Evolutionary conservation across 2,888 invertebrate genomes (phyloP).

Genomic region (Drosophila lutescens): DNA sequence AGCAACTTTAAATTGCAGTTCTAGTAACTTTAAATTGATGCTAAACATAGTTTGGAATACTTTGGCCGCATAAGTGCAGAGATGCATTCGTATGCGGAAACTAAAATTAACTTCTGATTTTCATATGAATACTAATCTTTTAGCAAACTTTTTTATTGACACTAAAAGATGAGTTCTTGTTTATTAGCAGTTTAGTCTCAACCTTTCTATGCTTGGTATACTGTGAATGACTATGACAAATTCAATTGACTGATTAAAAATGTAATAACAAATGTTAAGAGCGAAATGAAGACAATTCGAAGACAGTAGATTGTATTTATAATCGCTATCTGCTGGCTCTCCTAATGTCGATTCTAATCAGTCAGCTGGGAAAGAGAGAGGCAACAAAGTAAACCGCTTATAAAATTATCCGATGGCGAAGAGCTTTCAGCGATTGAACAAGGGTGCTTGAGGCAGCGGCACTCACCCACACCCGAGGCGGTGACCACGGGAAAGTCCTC

Average conservation of each 20-base stretch:
- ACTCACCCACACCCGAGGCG: constrained; percentile 47
- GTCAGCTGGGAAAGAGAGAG: constrained; percentile 27
- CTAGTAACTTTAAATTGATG: constrained; percentile 3
- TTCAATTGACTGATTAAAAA: not conserved
- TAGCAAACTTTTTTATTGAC: not conserved
- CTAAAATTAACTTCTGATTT: not conserved
- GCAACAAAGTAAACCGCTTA: constrained; percentile 11
- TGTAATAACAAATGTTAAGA: not conserved
- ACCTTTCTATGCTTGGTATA: not conserved
- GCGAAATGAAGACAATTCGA: not conserved
- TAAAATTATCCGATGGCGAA: constrained; percentile 15
- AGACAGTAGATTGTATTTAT: not conserved
- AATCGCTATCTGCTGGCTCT: constrained; percentile 11
- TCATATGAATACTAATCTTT: not conserved
- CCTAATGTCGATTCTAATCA: constrained; percentile 22
- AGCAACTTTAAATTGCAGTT: constrained; percentile 7
- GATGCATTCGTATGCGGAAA: not conserved
- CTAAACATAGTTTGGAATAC: constrained; percentile 7
- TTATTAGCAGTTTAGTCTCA: not conserved
- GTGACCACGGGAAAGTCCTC: constrained; percentile 25
- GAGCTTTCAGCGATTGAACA: constrained; percentile 16
- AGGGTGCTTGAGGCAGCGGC: constrained; percentile 45
- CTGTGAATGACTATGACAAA: not conserved
- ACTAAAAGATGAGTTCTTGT: not conserved
- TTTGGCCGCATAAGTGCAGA: not conserved